These are phyloP conservation scores for Peucedramus taeniatus DNA, from an alignment of 2,113 vertebrate species.

Conservation along the genomic window DNA sequence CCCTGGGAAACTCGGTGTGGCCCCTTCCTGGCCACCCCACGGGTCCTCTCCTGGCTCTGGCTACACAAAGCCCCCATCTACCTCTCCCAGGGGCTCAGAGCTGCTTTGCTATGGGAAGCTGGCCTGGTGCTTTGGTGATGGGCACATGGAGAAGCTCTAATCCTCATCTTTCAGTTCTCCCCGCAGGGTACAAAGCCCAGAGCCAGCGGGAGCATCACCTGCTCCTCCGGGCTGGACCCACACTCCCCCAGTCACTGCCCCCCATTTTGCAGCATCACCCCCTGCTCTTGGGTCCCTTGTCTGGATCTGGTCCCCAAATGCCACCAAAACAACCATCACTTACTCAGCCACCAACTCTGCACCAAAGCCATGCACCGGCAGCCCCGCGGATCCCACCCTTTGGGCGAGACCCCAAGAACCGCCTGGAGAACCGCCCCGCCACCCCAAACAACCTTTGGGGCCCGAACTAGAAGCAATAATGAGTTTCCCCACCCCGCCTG, in stretches of 20 bases:
- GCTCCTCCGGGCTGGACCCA: neutral
- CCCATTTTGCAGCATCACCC: neutral
- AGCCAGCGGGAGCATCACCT: neutral
- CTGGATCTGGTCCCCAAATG: neutral
- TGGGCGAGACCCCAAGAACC: rapidly evolving
- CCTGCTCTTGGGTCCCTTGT: neutral
- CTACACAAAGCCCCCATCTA: neutral
- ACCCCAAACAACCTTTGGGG: neutral
- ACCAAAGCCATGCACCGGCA: neutral
- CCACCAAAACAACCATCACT: neutral
- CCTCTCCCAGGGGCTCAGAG: neutral
- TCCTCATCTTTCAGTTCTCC: neutral
- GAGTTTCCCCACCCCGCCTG: neutral
- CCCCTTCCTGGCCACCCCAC: neutral
- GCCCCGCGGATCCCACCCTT: neutral
- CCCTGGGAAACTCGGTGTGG: neutral
- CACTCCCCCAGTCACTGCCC: neutral
- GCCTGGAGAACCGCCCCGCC: neutral
- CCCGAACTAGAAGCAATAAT: neutral
- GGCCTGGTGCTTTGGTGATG: neutral
- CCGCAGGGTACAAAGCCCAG: neutral
- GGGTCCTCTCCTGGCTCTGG: neutral
- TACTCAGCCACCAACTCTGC: neutral
- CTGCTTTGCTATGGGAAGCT: neutral
- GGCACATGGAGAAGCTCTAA: neutral